A percentile compares a stretch with the other conserved stretches of the same genome.
These are phyloP conservation scores for Subacronicta megacephala DNA, from an alignment of 2,888 invertebrate species.

Conservation along the genomic window DNA sequence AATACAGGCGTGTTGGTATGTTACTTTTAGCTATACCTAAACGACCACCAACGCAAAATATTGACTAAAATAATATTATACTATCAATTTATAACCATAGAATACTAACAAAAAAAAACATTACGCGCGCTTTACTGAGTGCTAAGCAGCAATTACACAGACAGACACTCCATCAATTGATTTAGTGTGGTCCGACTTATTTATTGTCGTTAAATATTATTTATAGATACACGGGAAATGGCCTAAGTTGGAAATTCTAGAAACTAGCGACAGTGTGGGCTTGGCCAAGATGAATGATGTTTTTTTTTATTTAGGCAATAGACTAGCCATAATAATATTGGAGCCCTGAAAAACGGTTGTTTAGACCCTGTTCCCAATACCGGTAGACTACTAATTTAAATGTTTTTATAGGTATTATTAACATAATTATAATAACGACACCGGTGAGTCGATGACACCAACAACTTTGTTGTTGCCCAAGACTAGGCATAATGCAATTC, in stretches of 20 bases:
- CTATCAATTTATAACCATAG: constrained; percentile 29
- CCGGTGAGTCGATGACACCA: too few relatives aligned
- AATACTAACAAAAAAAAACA: constrained; percentile 33
- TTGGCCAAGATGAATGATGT: neutral
- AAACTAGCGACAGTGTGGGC: constrained; percentile 8
- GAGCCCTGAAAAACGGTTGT: too few relatives aligned
- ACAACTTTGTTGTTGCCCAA: too few relatives aligned
- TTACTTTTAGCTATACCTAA: too few relatives aligned
- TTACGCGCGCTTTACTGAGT: constrained; percentile 28
- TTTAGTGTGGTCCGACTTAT: constrained; percentile 70
- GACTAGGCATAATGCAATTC: too few relatives aligned
- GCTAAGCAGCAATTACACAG: constrained; percentile 69
- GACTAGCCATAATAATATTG: too few relatives aligned
- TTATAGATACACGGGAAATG: constrained; percentile 50
- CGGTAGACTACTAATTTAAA: too few relatives aligned
- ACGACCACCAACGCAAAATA: constrained; percentile 19
- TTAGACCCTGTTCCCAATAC: too few relatives aligned
- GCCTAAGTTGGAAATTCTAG: constrained; percentile 35
- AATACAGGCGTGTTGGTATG: too few relatives aligned
- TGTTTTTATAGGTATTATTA: too few relatives aligned
- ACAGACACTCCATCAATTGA: constrained; percentile 81
- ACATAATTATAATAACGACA: too few relatives aligned
- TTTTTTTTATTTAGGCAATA: too few relatives aligned
- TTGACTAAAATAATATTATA: constrained; percentile 38
- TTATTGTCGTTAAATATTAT: constrained; percentile 70